Evolutionary conservation across 2,797 vertebrate species (phyloP).

Genomic region (Argyrosomus regius): DNA sequence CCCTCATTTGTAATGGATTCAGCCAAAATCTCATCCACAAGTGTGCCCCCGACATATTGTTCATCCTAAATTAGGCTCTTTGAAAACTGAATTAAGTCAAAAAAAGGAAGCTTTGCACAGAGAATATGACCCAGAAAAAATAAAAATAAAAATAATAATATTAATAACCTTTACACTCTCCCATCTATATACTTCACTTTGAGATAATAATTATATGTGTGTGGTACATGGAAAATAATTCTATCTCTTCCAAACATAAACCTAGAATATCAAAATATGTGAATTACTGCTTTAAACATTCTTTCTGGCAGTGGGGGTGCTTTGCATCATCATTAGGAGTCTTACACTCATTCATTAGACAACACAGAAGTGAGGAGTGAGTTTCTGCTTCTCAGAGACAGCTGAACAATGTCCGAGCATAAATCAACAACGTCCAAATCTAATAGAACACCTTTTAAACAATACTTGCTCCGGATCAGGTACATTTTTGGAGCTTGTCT

Average conservation of each 20-base stretch:
- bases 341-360: neutral
- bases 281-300: too few species aligned
- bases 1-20: constrained; percentile 1
- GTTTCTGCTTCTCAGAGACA: neutral
- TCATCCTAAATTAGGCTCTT: neutral
- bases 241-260: too few species aligned
- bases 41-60: neutral
- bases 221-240: too few species aligned
- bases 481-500: neutral
- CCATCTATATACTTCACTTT: neutral
- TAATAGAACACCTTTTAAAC: neutral
- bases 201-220: too few species aligned
- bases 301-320: too few species aligned
- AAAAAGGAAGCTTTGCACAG: too few species aligned
- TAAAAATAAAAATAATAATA: too few species aligned
- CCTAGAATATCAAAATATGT: too few species aligned
- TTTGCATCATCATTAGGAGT: neutral
- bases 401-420: neutral
- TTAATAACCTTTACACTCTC: neutral
- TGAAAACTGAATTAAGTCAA: neutral
- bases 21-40: neutral
- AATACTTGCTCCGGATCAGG: neutral
- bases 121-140: too few species aligned
- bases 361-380: neutral
- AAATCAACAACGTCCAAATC: neutral